Conservation (phyloP, 2,113 vertebrate genomes). For the Catharus fuscescens region DNA sequence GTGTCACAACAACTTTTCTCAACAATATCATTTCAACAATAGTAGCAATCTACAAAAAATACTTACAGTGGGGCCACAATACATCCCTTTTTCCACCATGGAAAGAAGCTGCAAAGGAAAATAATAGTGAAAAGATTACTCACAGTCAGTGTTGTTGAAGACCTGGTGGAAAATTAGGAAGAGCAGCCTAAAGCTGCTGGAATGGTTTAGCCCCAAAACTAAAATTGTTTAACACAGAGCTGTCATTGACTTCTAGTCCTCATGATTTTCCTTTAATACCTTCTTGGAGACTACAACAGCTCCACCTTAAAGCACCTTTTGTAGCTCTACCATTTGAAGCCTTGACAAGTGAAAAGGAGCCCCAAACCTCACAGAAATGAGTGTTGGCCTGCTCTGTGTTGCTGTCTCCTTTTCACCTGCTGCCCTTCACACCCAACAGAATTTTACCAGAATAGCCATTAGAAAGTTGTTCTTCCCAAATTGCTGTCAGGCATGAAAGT, state of each 20-base stretch:
- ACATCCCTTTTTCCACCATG: background rate
- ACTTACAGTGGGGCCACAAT: background rate
- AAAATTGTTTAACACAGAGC: background rate
- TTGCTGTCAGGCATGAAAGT: background rate
- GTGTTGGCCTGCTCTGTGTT: background rate
- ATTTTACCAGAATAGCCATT: background rate
- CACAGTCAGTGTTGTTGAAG: background rate
- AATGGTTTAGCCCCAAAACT: background rate
- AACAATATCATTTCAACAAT: background rate
- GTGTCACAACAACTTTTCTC: background rate
- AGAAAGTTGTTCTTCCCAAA: background rate
- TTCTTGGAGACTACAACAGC: background rate
- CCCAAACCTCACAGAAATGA: background rate
- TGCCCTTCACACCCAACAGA: background rate
- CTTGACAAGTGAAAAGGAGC: background rate
- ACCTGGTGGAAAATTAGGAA: background rate
- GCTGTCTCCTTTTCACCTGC: background rate
- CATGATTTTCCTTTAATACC: background rate
- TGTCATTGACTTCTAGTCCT: background rate
- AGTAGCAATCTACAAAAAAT: background rate
- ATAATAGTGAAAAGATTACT: background rate
- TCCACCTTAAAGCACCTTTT: background rate
- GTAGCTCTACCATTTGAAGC: background rate
- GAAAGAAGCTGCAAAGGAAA: background rate
- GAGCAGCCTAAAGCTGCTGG: background rate